Evolutionary conservation across 2,888 invertebrate genomes (phyloP).

Genomic region (Agriopis aurantiaria): DNA sequence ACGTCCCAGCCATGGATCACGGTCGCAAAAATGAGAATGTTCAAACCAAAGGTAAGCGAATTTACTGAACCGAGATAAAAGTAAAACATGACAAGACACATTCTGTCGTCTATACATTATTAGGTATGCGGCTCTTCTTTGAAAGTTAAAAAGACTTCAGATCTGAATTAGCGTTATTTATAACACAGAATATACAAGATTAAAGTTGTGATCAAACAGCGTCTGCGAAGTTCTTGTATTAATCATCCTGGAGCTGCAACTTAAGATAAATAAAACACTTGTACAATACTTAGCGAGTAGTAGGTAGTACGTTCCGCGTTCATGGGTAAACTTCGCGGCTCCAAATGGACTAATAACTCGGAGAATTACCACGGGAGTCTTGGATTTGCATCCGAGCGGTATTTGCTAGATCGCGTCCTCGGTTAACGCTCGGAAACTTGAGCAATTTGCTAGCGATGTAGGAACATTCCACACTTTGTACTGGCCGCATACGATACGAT

Average conservation of each 20-base stretch:
- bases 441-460: slow-evolving; percentile 56
- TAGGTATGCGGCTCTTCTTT: background rate
- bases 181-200: slow-evolving; percentile 5
- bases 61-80: slow-evolving; percentile 15
- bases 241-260: slow-evolving; percentile 18
- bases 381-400: slow-evolving; percentile 60
- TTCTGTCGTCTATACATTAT: background rate
- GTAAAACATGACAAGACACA: background rate
- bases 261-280: slow-evolving; percentile 25
- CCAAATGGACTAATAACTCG: slow-evolving; percentile 53
- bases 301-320: slow-evolving; percentile 33
- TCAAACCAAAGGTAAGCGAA: slow-evolving; percentile 18
- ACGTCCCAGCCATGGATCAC: slow-evolving; percentile 34
- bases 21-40: slow-evolving; percentile 13
- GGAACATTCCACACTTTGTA: slow-evolving; percentile 46
- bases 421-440: slow-evolving; percentile 59
- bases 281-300: slow-evolving; percentile 11
- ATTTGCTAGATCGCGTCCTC: slow-evolving; percentile 60
- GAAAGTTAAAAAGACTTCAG: background rate
- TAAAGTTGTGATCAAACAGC: slow-evolving; percentile 18
- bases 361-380: slow-evolving; percentile 50
- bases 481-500: slow-evolving; percentile 46
- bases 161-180: slow-evolving; percentile 5
- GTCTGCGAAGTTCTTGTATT: slow-evolving; percentile 26
- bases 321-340: slow-evolving; percentile 50